Base-by-base conservation (phyloP, 2,797 vertebrate species). In the Enteromius thamalakanensis region DNA sequence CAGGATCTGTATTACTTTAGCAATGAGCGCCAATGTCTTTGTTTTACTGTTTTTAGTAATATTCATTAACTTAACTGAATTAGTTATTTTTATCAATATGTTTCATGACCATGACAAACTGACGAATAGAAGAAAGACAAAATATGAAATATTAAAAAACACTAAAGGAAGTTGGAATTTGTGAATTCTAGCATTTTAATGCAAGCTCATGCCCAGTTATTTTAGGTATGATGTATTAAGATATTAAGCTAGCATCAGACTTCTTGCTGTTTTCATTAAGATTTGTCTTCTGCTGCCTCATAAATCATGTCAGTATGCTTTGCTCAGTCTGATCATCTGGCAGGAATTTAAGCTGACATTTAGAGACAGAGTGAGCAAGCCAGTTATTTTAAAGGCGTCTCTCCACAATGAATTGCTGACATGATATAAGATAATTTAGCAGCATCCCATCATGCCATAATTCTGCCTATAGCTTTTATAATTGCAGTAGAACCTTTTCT, bases 321-420 rank as follows among this genome's bases (percentile, higher is more conserved):
- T 72, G 29, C 64, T 72, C 58, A 75, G 80, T 62, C 51, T 75
- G 42, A 74, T 75, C 80, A 40, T 74, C n/a, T 70, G 82, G 75
- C 29, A 67, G 51, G 53, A 85, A 55, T 74, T 77, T 64, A 82
- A 84, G 55, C 26, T 85, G 76, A 82, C 49, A 75, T 72, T 81
- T 76, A 77, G 71, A 79, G 83, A 80, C 49, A 68, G 65, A 74
- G 47, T 76, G 58, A 82, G 72, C 51, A 77, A 77, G 34, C 21
- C 65, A 75, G 68, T 81, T 77, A 53, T 17, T 74, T 77, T 21
- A 69, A 64, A 55, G n/a, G 37, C 60, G 64, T 17, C 64, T 81
- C 62, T 45, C 21, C 29, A 53, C 47, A 65, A 84, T 79, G 49
- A 79, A 37, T 80, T 40, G 34, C 65, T 80, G 34, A 79, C 62